A percentile compares a stretch with the other conserved stretches of the same genome.
These are phyloP conservation scores for Heliconius ismenius DNA, from an alignment of 2,888 invertebrate genomes.

Conservation along the genomic window DNA sequence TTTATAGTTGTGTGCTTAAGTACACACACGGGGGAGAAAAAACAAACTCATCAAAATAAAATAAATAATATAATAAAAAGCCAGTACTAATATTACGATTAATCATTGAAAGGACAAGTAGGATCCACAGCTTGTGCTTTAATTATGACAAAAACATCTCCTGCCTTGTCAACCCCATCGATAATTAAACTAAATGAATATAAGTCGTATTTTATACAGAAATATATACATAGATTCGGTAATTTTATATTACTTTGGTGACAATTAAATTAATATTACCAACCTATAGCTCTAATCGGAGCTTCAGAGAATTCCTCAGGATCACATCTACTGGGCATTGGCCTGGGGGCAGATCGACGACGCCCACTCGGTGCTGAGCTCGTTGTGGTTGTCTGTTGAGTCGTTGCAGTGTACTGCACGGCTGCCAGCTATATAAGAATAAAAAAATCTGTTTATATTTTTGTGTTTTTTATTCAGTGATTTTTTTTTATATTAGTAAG, in stretches of 20 bases:
- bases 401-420: conserved; percentile 72
- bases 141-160: neutral
- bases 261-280: conserved; percentile 44
- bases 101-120: neutral
- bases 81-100: no score
- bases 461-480: neutral
- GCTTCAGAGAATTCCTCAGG: conserved; percentile 74
- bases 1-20: no score
- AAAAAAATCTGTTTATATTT: neutral
- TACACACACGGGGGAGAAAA: no score
- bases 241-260: neutral
- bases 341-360: conserved; percentile 66
- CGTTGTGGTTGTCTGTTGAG: conserved; percentile 76
- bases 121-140: neutral
- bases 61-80: no score
- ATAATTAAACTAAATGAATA: no score
- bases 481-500: neutral
- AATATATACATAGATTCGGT: neutral
- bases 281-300: conserved; percentile 63
- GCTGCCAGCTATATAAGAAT: conserved; percentile 46
- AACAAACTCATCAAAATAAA: no score
- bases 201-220: no score
- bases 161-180: neutral
- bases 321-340: conserved; percentile 68
- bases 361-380: conserved; percentile 79